Conservation (phyloP, 2,797 vertebrate species). For the Amazonetta brasiliensis region DNA sequence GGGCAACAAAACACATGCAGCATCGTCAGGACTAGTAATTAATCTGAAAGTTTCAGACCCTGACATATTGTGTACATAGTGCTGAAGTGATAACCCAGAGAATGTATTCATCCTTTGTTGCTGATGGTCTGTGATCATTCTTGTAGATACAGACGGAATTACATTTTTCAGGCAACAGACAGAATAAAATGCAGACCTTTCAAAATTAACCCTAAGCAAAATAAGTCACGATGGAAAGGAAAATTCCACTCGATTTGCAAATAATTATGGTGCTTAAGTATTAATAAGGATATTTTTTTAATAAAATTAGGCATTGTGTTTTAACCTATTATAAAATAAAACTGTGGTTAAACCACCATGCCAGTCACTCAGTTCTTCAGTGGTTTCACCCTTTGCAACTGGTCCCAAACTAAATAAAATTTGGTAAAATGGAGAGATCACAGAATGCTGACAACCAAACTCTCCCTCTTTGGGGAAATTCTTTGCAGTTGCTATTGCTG, state of each 20-base stretch:
- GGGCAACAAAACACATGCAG: slow-evolving; percentile 69
- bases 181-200: slow-evolving; percentile 49
- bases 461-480: neutral
- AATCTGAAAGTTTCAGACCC: slow-evolving; percentile 71
- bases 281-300: slow-evolving; percentile 7
- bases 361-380: neutral
- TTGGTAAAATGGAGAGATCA: neutral
- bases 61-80: slow-evolving; percentile 55
- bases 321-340: slow-evolving; percentile 31
- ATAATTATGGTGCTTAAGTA: neutral
- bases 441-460: neutral
- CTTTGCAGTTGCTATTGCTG: neutral
- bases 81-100: slow-evolving; percentile 56
- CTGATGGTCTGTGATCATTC: slow-evolving; percentile 50
- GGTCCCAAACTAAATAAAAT: slow-evolving; percentile 30
- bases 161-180: slow-evolving; percentile 56
- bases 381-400: slow-evolving; percentile 10
- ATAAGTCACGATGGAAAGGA: neutral
- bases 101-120: slow-evolving; percentile 53
- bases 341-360: neutral
- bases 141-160: slow-evolving; percentile 52
- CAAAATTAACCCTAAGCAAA: slow-evolving; percentile 41
- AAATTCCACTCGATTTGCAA: neutral
- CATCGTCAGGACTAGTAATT: slow-evolving; percentile 74
- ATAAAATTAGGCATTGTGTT: neutral